Percentiles rank a stretch among this genome's conserved stretches.
Conservation (phyloP, 1,140 invertebrate species). For the Hyles vespertilio region DNA sequence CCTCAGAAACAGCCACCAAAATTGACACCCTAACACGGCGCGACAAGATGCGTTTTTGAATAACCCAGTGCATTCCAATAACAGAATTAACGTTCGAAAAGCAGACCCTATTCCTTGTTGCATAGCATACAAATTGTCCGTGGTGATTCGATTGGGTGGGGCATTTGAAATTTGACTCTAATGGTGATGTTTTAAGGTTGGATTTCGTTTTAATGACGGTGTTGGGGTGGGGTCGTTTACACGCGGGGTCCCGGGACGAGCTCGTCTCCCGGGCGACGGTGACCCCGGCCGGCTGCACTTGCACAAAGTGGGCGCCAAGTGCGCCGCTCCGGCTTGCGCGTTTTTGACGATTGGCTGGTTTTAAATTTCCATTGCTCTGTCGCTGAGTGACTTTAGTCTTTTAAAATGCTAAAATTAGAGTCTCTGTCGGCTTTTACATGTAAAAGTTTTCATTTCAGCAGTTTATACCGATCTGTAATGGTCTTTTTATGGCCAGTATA, state of each 20-base stretch:
- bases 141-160: constrained; percentile 27
- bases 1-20: constrained; percentile 4
- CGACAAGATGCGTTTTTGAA: constrained; percentile 18
- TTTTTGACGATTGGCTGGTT: constrained; percentile 15
- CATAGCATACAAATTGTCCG: constrained; percentile 53
- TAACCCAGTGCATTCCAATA: constrained; percentile 30
- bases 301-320: constrained; percentile 33
- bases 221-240: constrained; percentile 32
- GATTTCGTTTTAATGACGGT: constrained; percentile 14
- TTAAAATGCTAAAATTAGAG: too few relatives aligned
- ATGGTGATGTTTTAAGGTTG: constrained; percentile 15
- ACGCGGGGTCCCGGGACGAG: constrained; percentile 48
- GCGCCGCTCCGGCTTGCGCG: constrained; percentile 18
- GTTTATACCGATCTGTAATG: too few relatives aligned
- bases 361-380: constrained; percentile 6
- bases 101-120: constrained; percentile 51
- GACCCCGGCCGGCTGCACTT: constrained; percentile 42
- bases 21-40: neutral
- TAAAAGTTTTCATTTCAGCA: too few relatives aligned
- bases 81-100: constrained; percentile 60
- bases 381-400: too few relatives aligned
- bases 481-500: too few relatives aligned
- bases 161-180: neutral
- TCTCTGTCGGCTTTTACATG: too few relatives aligned
- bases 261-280: constrained; percentile 58